phyloP scores from a whole-genome alignment of 1,140 invertebrate genomes.

The Drosophila serrata region DNA sequence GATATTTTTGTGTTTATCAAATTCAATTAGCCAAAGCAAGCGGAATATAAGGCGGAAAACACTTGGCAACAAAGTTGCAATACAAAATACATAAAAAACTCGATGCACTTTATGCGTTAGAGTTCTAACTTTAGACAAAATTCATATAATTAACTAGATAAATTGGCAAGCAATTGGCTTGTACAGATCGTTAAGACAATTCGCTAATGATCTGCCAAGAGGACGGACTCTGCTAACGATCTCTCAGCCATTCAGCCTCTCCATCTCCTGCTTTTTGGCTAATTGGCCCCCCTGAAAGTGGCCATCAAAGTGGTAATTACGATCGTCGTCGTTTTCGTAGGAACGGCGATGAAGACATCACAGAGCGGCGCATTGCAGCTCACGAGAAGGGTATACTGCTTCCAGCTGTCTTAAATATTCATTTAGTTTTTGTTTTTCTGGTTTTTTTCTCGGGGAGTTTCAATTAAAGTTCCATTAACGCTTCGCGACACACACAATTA shows the following conservation, averaged over 20 bases:
- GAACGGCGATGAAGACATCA: slow-evolving; percentile 41
- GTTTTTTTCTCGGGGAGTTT: too few relatives aligned
- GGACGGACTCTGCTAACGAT: slow-evolving; percentile 39
- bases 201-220: slow-evolving; percentile 48
- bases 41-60: slow-evolving; percentile 7
- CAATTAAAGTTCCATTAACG: slow-evolving; percentile 82
- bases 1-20: slow-evolving; percentile 4
- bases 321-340: slow-evolving; percentile 8
- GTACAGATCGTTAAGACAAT: slow-evolving; percentile 59
- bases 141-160: slow-evolving; percentile 59
- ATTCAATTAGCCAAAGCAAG: slow-evolving; percentile 1
- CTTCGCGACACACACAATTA: slow-evolving; percentile 82
- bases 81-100: background rate
- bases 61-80: slow-evolving; percentile 42
- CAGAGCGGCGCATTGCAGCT: slow-evolving; percentile 13
- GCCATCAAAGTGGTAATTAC: slow-evolving; percentile 53
- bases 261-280: slow-evolving; percentile 28
- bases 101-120: background rate
- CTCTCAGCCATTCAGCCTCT: background rate
- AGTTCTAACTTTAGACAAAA: slow-evolving; percentile 56
- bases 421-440: background rate
- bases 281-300: slow-evolving; percentile 43
- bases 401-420: background rate
- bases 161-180: slow-evolving; percentile 56
- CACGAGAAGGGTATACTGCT: background rate